phyloP scores from a whole-genome alignment of 2,888 invertebrate genomes.

The Acrocyrtus sp. region DNA sequence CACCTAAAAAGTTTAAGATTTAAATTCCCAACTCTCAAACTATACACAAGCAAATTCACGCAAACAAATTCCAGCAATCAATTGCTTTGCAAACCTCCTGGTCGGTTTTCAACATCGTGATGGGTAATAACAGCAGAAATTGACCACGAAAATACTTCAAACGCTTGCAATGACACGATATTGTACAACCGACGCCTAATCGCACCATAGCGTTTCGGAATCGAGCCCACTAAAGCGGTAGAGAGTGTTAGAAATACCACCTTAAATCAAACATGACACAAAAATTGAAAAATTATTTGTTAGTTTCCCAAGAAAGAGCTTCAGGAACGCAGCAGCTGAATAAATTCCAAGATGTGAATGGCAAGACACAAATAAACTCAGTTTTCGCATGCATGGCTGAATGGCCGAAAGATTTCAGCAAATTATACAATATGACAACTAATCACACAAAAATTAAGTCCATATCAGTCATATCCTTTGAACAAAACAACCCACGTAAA shows the following conservation, averaged over 20 bases:
- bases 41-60: neutral
- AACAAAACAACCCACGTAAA: too few species aligned
- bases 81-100: constrained; percentile 68
- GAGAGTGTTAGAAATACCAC: constrained; percentile 87
- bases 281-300: constrained; percentile 8
- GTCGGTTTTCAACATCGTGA: constrained; percentile 87
- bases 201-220: constrained; percentile 75
- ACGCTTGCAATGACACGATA: constrained; percentile 86
- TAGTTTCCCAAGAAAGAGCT: neutral
- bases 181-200: constrained; percentile 84
- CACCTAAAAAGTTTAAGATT: constrained; percentile 19
- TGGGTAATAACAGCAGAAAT: constrained; percentile 89
- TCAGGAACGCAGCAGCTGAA: neutral
- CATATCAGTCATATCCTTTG: neutral
- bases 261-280: constrained; percentile 68
- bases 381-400: too few species aligned
- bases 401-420: too few species aligned
- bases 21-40: neutral
- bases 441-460: neutral
- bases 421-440: too few species aligned
- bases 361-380: too few species aligned
- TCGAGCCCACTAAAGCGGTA: constrained; percentile 86
- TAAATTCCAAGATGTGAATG: constrained; percentile 26
- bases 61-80: too few species aligned
- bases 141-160: constrained; percentile 91